Conservation (phyloP, 2,888 invertebrate genomes). For the Sthenelais limicola region DNA sequence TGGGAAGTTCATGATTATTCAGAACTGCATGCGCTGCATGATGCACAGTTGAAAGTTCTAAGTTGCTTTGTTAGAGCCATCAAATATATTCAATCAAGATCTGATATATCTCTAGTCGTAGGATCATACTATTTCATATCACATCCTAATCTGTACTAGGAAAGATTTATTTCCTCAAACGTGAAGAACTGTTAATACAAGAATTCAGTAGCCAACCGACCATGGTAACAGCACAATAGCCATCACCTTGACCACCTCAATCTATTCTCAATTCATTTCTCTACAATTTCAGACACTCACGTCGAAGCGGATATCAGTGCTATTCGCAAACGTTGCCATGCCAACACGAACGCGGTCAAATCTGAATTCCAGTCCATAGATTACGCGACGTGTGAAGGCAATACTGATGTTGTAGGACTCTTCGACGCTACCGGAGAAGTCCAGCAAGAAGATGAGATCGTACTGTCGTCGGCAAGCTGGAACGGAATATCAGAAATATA, state of each 20-base stretch:
- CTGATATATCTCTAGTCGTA: too few species aligned
- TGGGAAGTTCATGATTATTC: too few species aligned
- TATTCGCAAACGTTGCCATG: slow-evolving; percentile 41
- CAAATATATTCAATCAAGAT: too few species aligned
- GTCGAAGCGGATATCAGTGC: slow-evolving; percentile 30
- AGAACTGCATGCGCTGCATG: too few species aligned
- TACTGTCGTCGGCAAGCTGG: slow-evolving; percentile 41
- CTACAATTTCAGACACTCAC: slow-evolving; percentile 3
- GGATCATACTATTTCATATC: too few species aligned
- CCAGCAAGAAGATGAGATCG: slow-evolving; percentile 48
- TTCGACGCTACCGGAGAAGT: slow-evolving; percentile 48
- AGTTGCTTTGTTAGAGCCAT: too few species aligned
- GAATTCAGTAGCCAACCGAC: too few species aligned
- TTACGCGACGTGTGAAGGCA: slow-evolving; percentile 34
- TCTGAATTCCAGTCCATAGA: slow-evolving; percentile 47
- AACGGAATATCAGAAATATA: neutral
- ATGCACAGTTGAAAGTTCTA: too few species aligned
- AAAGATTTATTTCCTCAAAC: too few species aligned
- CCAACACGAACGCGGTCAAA: slow-evolving; percentile 38
- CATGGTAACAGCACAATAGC: too few species aligned
- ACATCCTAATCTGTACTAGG: too few species aligned
- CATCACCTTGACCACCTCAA: neutral
- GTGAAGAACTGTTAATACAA: too few species aligned
- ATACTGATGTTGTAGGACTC: slow-evolving; percentile 40
- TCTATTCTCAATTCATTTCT: neutral